These are phyloP conservation scores for Cebus imitator DNA, from an alignment of 2,113 vertebrate species.

Conservation along the genomic window DNA sequence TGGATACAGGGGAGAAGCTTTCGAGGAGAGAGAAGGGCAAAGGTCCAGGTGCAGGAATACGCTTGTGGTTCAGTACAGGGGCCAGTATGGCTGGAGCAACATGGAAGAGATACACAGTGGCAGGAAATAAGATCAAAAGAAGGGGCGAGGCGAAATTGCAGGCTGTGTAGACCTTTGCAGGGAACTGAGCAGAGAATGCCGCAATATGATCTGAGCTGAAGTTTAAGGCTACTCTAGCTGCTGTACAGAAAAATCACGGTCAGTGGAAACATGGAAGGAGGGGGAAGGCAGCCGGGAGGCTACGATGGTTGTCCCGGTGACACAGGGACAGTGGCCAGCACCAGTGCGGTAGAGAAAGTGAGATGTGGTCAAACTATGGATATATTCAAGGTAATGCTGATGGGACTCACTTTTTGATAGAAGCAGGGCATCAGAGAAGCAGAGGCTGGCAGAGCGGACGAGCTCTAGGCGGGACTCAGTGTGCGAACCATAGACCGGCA, in stretches of 20 bases:
- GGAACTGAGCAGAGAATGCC: background rate
- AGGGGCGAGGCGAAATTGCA: background rate
- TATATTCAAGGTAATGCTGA: background rate
- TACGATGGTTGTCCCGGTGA: background rate
- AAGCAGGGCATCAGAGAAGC: background rate
- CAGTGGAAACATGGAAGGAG: background rate
- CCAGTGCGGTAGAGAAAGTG: background rate
- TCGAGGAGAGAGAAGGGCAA: background rate
- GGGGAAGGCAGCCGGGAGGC: background rate
- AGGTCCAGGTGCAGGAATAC: background rate
- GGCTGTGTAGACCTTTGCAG: background rate
- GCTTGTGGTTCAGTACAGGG: background rate
- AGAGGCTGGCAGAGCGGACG: accelerated
- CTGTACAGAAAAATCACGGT: background rate
- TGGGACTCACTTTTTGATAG: background rate
- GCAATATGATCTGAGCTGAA: background rate
- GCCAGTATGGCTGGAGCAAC: background rate
- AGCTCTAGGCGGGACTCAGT: accelerated
- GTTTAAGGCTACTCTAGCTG: background rate
- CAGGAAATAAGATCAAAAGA: background rate
- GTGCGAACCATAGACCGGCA: accelerated
- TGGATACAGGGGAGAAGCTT: background rate
- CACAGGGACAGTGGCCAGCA: background rate
- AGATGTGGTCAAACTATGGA: background rate
- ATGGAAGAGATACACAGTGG: background rate